A percentile compares a stretch with the other conserved stretches of the same genome.
Evolutionary conservation across 2,888 invertebrate species (phyloP).

Genomic region (Linhomoeus sp.): DNA sequence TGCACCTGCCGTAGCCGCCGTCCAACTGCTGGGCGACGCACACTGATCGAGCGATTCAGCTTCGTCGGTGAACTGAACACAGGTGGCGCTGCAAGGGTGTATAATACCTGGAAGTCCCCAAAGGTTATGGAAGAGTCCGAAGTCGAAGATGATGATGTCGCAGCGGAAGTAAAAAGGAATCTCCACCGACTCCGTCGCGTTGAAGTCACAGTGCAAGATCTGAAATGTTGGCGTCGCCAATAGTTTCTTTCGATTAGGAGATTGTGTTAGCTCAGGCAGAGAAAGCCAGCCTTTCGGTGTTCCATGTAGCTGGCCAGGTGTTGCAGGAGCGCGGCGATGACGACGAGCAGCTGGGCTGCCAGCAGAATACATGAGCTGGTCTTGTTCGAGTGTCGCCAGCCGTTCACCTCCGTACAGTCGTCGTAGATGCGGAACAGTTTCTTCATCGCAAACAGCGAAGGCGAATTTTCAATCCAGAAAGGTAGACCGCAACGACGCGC

Average conservation of each 20-base stretch:
- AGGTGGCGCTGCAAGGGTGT: too few relatives aligned
- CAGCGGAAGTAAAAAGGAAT: neutral
- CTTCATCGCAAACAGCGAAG: too few relatives aligned
- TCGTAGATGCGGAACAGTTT: neutral
- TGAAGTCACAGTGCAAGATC: neutral
- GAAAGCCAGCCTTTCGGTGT: neutral
- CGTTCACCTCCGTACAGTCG: neutral
- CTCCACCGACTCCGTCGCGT: neutral
- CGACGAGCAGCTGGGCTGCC: neutral
- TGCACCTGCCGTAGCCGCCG: neutral
- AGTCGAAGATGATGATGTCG: conserved; percentile 1
- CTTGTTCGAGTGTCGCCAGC: neutral
- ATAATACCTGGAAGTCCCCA: neutral
- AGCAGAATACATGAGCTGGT: neutral
- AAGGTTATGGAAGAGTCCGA: conserved; percentile 1
- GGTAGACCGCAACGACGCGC: too few relatives aligned
- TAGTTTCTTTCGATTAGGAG: neutral
- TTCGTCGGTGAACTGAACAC: too few relatives aligned
- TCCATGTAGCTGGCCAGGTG: neutral
- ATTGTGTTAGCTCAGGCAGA: neutral
- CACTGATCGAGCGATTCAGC: too few relatives aligned
- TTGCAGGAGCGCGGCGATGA: neutral
- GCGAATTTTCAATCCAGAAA: too few relatives aligned
- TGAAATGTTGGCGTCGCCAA: too few relatives aligned
- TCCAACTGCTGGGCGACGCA: neutral